A percentile compares a stretch with the other conserved stretches of the same genome.
Evolutionary conservation across 2,113 vertebrate genomes (phyloP).

Genomic region (Deroptyus accipitrinus): DNA sequence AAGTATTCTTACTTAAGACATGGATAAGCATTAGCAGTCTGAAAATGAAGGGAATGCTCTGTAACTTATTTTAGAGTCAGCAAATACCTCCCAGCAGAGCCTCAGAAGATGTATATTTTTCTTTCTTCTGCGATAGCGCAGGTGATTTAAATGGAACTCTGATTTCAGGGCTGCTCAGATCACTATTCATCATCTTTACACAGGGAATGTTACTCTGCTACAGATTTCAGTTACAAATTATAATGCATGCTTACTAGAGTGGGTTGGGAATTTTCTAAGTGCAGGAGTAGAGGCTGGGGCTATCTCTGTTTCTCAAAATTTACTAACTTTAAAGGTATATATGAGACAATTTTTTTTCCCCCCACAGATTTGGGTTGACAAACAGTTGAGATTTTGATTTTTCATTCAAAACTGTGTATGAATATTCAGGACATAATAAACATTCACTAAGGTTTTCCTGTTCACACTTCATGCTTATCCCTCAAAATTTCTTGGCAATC

Average conservation of each 20-base stretch:
- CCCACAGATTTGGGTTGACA: not conserved
- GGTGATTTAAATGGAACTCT: conserved; percentile 45
- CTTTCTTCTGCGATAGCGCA: not conserved
- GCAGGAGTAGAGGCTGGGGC: fast-evolving
- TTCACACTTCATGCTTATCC: not conserved
- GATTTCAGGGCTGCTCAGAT: not conserved
- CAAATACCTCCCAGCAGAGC: not conserved
- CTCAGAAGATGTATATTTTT: not conserved
- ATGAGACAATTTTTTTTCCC: not conserved
- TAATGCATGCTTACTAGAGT: not conserved
- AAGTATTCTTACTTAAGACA: conserved; percentile 74
- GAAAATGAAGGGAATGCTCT: conserved; percentile 75
- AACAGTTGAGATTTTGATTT: not conserved
- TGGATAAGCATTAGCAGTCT: conserved; percentile 71
- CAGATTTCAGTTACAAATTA: not conserved
- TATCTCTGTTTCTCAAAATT: not conserved
- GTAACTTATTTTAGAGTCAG: conserved; percentile 59
- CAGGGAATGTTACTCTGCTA: not conserved
- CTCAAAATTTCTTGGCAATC: not conserved
- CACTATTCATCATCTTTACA: not conserved
- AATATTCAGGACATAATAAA: not conserved
- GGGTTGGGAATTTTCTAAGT: not conserved
- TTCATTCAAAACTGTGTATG: not conserved
- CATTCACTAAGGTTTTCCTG: not conserved
- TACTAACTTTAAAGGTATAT: not conserved